A percentile compares a stretch with the other conserved stretches of the same genome.
These are phyloP conservation scores for Euglossa dilemma DNA, from an alignment of 1,140 invertebrate genomes.

Conservation along the genomic window DNA sequence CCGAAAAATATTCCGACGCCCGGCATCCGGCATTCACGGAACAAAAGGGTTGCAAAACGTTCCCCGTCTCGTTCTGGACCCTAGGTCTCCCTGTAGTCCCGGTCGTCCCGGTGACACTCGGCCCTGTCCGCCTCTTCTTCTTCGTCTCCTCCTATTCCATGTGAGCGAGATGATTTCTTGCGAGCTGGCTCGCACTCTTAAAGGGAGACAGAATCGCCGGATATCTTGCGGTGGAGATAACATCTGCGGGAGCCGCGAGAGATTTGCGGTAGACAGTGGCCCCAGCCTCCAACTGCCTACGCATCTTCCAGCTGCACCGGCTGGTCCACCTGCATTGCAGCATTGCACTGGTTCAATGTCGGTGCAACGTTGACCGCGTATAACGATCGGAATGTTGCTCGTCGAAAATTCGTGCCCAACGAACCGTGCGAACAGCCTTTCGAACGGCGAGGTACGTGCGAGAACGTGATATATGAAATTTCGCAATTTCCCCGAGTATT, in stretches of 20 bases:
- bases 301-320: constrained; percentile 45
- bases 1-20: constrained; percentile 5
- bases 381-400: constrained; percentile 43
- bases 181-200: constrained; percentile 15
- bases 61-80: not conserved
- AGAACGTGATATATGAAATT: not conserved
- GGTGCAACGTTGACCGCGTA: constrained; percentile 43
- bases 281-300: constrained; percentile 47
- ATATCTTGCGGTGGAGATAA: constrained; percentile 47
- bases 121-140: constrained; percentile 8
- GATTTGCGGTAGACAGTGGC: constrained; percentile 54
- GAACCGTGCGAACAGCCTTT: not conserved
- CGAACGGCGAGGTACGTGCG: too few relatives aligned
- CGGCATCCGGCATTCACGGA: too few relatives aligned
- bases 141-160: constrained; percentile 57
- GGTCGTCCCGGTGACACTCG: constrained; percentile 31
- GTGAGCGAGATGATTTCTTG: constrained; percentile 53
- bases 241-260: constrained; percentile 53
- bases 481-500: not conserved
- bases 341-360: constrained; percentile 49
- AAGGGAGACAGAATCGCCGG: constrained; percentile 28
- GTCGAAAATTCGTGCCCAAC: constrained; percentile 23
- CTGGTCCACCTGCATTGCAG: constrained; percentile 57
- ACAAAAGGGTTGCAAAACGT: constrained; percentile 33
- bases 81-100: not conserved